A percentile compares a stretch with the other conserved stretches of the same genome.
Conservation (phyloP, 64 coral and sea anemone genomes). For the Porites lutea region DNA sequence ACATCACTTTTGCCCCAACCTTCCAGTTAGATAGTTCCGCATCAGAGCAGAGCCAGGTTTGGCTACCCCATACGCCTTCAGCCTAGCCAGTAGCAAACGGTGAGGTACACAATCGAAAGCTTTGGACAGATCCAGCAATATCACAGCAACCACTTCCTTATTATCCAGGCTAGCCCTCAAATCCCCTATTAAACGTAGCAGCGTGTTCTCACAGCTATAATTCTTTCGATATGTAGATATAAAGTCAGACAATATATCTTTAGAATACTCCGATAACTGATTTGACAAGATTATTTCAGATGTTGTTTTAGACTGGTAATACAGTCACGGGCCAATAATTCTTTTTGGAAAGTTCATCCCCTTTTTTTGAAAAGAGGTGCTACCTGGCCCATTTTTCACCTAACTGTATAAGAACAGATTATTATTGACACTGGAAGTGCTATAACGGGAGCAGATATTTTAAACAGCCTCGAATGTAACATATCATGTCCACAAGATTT, state of each 20-base stretch:
- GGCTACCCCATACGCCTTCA: conserved; percentile 5
- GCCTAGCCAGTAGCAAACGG: not conserved
- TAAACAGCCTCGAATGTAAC: conserved; percentile 30
- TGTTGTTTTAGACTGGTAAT: conserved; percentile 42
- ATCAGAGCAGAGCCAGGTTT: not conserved
- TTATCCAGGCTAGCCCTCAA: conserved; percentile 40
- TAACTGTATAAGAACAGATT: conserved; percentile 3
- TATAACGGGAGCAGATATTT: conserved; percentile 21
- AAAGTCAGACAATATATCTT: conserved; percentile 40
- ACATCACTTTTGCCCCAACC: too few relatives aligned
- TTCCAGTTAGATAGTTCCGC: not conserved
- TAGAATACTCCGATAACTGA: conserved; percentile 11
- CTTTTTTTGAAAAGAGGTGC: conserved; percentile 26
- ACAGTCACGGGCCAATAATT: conserved; percentile 43
- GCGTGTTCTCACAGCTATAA: conserved; percentile 27
- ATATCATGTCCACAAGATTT: conserved; percentile 53
- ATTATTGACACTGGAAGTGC: conserved; percentile 24
- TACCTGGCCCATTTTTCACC: conserved; percentile 49
- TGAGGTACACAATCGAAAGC: conserved; percentile 1
- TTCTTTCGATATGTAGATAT: conserved; percentile 53
- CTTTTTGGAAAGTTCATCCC: conserved; percentile 20
- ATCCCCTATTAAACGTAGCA: conserved; percentile 35
- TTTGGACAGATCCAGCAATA: conserved; percentile 6
- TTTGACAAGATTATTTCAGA: conserved; percentile 51
- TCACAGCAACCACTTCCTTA: conserved; percentile 35